phyloP scores from a whole-genome alignment of 1,140 invertebrate genomes.

The Sitophilus oryzae region DNA sequence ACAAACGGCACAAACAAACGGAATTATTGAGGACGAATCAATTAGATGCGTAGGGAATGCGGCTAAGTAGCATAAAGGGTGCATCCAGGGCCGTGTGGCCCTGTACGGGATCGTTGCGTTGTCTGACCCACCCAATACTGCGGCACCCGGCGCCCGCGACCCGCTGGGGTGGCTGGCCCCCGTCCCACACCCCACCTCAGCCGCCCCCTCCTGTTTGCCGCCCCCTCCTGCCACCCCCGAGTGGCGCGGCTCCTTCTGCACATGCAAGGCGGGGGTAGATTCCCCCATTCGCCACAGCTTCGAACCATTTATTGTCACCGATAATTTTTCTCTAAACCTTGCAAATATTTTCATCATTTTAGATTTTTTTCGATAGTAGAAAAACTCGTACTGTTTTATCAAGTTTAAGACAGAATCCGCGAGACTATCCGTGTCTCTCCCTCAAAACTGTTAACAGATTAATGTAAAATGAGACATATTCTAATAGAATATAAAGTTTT shows the following conservation, averaged over 20 bases:
- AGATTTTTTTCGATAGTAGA: background rate
- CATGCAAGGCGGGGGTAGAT: conserved; percentile 10
- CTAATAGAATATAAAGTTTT: no score
- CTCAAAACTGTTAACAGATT: no score
- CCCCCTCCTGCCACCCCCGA: conserved; percentile 32
- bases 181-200: conserved; percentile 32
- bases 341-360: background rate
- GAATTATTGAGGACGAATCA: conserved; percentile 5
- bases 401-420: no score
- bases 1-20: background rate
- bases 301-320: background rate
- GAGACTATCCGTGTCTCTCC: no score
- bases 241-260: conserved; percentile 25
- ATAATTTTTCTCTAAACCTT: no score
- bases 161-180: conserved; percentile 35
- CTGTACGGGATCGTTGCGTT: conserved; percentile 31
- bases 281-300: background rate
- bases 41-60: conserved; percentile 20
- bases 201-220: conserved; percentile 30
- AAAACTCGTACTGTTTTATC: no score
- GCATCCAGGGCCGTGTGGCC: conserved; percentile 27
- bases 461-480: no score
- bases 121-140: conserved; percentile 46
- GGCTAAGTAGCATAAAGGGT: conserved; percentile 25
- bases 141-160: conserved; percentile 43